Conservation (phyloP, 2,888 invertebrate genomes). For the Odontomyia ornata region DNA sequence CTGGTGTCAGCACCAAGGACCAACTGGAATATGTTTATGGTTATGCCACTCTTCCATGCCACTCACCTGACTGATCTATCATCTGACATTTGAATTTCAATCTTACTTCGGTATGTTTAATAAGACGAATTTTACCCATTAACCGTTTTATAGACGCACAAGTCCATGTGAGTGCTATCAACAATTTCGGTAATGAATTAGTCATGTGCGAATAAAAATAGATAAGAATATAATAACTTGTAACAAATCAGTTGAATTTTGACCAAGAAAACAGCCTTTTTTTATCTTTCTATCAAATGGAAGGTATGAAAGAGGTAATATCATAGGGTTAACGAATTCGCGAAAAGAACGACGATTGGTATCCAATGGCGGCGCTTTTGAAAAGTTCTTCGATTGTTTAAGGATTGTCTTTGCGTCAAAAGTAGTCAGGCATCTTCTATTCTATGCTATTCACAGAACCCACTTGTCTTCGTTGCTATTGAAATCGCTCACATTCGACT, state of each 20-base stretch:
- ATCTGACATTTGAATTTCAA: slow-evolving; percentile 45
- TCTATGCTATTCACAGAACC: background rate
- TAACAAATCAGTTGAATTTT: no score
- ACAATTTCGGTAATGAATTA: no score
- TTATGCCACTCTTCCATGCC: slow-evolving; percentile 2
- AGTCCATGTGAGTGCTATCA: no score
- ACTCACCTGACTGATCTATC: slow-evolving; percentile 44
- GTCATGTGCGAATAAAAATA: no score
- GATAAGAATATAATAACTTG: no score
- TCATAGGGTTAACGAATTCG: background rate
- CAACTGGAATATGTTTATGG: slow-evolving; percentile 18
- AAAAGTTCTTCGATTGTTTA: slow-evolving; percentile 23
- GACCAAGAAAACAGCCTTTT: no score
- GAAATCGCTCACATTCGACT: background rate
- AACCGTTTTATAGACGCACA: no score
- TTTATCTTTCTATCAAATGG: no score
- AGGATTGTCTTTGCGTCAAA: background rate
- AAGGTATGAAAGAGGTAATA: no score
- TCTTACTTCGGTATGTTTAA: slow-evolving; percentile 12
- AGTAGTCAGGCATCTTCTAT: background rate
- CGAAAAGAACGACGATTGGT: background rate
- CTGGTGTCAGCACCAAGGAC: background rate
- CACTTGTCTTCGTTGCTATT: background rate
- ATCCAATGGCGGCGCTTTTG: slow-evolving; percentile 38
- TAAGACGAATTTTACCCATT: no score